Conservation (phyloP, 2,797 vertebrate genomes). For the Gallinago nigripennis region DNA sequence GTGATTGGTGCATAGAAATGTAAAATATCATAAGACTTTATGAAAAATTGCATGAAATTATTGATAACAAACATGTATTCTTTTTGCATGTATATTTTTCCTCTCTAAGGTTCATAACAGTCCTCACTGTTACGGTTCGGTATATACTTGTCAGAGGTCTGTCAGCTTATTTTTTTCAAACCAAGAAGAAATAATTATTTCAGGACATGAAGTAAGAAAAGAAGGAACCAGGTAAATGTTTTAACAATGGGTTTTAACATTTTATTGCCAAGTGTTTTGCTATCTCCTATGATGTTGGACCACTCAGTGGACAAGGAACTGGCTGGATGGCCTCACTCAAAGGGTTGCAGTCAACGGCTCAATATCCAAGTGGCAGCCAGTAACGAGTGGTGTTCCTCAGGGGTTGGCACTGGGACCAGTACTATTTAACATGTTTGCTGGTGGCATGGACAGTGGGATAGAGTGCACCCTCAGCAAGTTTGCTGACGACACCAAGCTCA, state of each 20-base stretch:
- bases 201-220: conserved; percentile 91
- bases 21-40: neutral
- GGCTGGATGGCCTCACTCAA: too few species aligned
- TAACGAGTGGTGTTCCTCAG: too few species aligned
- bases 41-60: neutral
- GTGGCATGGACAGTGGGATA: too few species aligned
- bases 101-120: conserved; percentile 91
- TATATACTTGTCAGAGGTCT: conserved; percentile 90
- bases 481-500: too few species aligned
- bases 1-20: neutral
- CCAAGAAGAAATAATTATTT: conserved; percentile 93
- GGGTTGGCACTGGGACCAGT: too few species aligned
- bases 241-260: neutral
- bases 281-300: neutral
- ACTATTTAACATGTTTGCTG: too few species aligned
- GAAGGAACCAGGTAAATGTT: conserved; percentile 84
- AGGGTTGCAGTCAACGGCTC: too few species aligned
- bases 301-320: too few species aligned
- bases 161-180: conserved; percentile 94
- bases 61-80: neutral
- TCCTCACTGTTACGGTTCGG: conserved; percentile 86
- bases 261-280: neutral
- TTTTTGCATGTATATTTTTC: neutral
- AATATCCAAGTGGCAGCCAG: too few species aligned
- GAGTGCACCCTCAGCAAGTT: too few species aligned